Evolutionary conservation across 2,797 vertebrate genomes (phyloP).

Genomic region (Erpetoichthys calabaricus): DNA sequence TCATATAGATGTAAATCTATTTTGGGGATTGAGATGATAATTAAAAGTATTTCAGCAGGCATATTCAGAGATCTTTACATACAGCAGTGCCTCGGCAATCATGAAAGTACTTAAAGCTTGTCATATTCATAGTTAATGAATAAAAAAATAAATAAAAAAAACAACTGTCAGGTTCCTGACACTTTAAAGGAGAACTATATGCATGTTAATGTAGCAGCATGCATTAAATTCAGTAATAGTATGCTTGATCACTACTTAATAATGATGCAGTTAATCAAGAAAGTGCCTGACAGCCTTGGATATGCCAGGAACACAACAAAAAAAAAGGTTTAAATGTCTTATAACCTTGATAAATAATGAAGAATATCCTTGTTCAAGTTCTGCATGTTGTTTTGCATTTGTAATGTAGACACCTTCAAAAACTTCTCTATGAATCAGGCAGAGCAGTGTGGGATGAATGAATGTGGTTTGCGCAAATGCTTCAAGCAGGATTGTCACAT

Average conservation of each 20-base stretch:
- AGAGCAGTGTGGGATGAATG: too few species aligned
- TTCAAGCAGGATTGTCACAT: too few species aligned
- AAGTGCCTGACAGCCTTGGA: slow-evolving; percentile 7
- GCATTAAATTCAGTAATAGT: slow-evolving; percentile 10
- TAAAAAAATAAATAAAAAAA: not conserved
- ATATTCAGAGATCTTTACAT: too few species aligned
- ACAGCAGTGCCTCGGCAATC: too few species aligned
- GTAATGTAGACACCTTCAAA: not conserved
- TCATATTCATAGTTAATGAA: too few species aligned
- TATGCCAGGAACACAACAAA: slow-evolving; percentile 5
- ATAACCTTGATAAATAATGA: slow-evolving; percentile 11
- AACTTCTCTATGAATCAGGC: too few species aligned
- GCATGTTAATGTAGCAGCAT: slow-evolving; percentile 1
- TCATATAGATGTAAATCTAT: too few species aligned
- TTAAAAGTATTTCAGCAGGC: too few species aligned
- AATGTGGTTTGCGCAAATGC: too few species aligned
- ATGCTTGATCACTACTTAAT: slow-evolving; percentile 14
- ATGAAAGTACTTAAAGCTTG: too few species aligned
- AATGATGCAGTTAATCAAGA: slow-evolving; percentile 17
- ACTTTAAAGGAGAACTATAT: not conserved
- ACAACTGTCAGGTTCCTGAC: slow-evolving; percentile 3
- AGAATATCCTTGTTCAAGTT: slow-evolving; percentile 3
- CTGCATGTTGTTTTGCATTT: not conserved
- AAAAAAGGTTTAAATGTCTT: slow-evolving; percentile 10
- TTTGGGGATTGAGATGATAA: too few species aligned